Base-by-base conservation (phyloP, 1,140 invertebrate genomes). In the Idris sp. region DNA sequence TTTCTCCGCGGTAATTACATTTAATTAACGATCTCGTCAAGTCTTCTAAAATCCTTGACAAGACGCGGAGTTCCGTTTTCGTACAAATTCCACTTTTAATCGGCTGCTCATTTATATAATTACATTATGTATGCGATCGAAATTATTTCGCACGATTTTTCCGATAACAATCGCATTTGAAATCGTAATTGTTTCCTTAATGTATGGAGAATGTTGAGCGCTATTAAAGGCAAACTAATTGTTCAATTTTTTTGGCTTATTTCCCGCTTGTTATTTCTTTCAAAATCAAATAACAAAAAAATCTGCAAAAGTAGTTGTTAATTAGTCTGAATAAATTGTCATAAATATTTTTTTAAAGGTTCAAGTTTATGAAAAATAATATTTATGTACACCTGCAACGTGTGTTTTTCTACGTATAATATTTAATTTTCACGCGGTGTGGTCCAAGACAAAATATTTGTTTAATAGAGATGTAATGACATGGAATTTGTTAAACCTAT, bases 21-120 rank as follows among this genome's bases (percentile, higher is more conserved):
- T 61, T 76, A 72, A 76, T 76, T 76, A 76, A 76, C 61, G 54
- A 72, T 72, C 67, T 61, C 48, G 28, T 61, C 74, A 59, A 58
- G 54, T 46, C 54, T 56, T 54, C 53, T 56, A 53, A 76, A 76
- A 76, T 76, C 61, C 67, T 72, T 74, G 56, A 74, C 62, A 68
- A 68, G 49, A 68, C 35, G 31, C 43, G 33, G 7, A 68, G 56
- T 74, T 68, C 72, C 72, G 72, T 62, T 74, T 74, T 74, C 62
- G 62, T 74, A 68, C 43, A 22, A 62, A 74, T 74, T 74, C 62
- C 56, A 26, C 49, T 43, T 49, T 56, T 49, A 68, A 68, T 74
- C 56, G 54, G 49, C 22, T 35, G 56, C 56, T 68, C 56, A 56
- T 61, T 68, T 62, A 68, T 61, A 49, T 67, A 67, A 67, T 67